These are phyloP conservation scores for Rana temporaria DNA, from an alignment of 2,113 vertebrate genomes.

Conservation along the genomic window DNA sequence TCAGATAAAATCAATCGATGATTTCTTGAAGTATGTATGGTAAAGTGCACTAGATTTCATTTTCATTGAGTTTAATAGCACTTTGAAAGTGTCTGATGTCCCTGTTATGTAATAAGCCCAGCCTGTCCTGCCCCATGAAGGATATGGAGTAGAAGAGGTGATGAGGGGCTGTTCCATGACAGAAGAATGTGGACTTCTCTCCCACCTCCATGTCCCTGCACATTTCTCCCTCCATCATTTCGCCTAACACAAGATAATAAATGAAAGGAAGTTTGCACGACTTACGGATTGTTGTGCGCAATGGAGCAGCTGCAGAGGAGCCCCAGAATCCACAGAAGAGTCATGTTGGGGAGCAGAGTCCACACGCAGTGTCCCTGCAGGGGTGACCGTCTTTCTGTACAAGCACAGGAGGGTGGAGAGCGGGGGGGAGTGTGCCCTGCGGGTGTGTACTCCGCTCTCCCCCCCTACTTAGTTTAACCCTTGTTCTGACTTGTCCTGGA, in stretches of 20 bases:
- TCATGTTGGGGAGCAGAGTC: slow-evolving; percentile 24
- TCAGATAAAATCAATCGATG: no score
- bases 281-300: slow-evolving; percentile 43
- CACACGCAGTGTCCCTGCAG: slow-evolving; percentile 48
- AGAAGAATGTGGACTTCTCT: no score
- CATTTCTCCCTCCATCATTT: no score
- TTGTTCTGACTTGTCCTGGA: slow-evolving; percentile 51
- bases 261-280: not conserved
- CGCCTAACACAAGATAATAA: not conserved
- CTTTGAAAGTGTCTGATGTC: no score
- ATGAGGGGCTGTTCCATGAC: no score
- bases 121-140: no score
- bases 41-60: no score
- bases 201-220: no score
- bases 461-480: slow-evolving; percentile 47
- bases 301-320: slow-evolving; percentile 24
- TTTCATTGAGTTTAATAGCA: no score
- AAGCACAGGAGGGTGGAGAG: slow-evolving; percentile 37
- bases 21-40: no score
- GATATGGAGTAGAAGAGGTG: no score
- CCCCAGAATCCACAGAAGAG: slow-evolving; percentile 46
- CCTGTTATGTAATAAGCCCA: no score
- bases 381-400: slow-evolving; percentile 34
- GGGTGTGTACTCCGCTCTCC: slow-evolving; percentile 46
- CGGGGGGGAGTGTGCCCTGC: slow-evolving; percentile 52